A percentile compares a stretch with the other conserved stretches of the same genome.
phyloP scores from a whole-genome alignment of 2,113 vertebrate genomes.

The Oryzias woworae region DNA sequence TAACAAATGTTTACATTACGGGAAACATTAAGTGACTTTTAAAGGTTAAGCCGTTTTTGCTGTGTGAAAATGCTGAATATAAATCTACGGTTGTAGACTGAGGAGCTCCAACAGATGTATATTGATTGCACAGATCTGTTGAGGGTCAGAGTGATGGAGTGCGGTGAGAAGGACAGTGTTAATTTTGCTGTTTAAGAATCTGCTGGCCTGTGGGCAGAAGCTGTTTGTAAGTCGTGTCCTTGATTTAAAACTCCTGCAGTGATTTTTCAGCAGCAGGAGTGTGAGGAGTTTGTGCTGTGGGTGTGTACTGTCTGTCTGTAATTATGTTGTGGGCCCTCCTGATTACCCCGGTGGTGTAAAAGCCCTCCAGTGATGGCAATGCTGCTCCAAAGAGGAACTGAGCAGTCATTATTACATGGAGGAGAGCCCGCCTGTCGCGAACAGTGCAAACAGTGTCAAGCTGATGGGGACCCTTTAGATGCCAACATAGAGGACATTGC shows the following conservation, averaged over 20 bases:
- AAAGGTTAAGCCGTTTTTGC: no score
- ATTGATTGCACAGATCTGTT: no score
- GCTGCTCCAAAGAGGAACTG: background rate
- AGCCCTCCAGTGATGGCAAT: background rate
- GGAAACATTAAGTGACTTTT: no score
- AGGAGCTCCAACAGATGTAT: no score
- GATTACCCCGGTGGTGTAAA: background rate
- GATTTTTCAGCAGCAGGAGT: background rate
- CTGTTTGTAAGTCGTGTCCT: background rate
- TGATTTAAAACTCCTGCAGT: background rate
- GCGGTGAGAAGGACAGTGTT: background rate
- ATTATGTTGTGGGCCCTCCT: conserved; percentile 3
- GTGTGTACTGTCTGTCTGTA: background rate
- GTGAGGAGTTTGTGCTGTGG: background rate
- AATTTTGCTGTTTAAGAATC: background rate
- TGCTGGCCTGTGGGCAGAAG: background rate
- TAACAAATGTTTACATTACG: no score
- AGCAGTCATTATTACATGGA: background rate
- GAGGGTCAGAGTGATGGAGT: background rate
- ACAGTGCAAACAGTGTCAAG: background rate
- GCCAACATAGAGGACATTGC: background rate
- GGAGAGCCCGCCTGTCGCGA: background rate
- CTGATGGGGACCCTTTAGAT: no score
- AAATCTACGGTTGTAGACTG: no score
- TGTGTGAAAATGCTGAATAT: no score